Conservation (phyloP, 53 echinoderm and acorn worm species). For the Antedon mediterranea region DNA sequence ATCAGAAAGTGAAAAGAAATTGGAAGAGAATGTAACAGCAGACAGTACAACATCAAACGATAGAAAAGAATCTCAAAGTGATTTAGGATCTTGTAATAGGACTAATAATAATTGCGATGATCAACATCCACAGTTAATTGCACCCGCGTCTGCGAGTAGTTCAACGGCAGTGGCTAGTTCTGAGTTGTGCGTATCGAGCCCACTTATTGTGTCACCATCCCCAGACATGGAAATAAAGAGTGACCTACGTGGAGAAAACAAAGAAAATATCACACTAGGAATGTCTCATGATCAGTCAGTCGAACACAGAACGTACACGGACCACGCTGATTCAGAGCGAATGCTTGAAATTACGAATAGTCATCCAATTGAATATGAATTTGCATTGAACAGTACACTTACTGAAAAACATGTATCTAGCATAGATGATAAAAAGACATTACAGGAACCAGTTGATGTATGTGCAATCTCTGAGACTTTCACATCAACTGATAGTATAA, state of each 20-base stretch:
- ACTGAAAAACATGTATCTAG: neutral
- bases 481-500: neutral
- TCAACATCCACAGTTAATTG: neutral
- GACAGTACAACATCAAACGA: slow-evolving; percentile 53
- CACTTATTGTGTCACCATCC: neutral
- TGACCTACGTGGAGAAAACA: neutral
- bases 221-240: neutral
- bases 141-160: neutral
- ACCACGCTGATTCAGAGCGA: neutral
- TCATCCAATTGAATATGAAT: neutral
- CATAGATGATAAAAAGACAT: neutral
- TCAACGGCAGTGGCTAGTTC: neutral
- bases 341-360: neutral
- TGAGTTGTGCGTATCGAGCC: neutral
- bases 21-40: slow-evolving; percentile 30
- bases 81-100: neutral
- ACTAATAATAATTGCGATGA: neutral
- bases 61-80: neutral
- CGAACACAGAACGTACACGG: neutral
- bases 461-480: neutral
- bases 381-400: neutral
- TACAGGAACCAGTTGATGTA: neutral
- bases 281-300: neutral
- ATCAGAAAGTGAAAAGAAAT: slow-evolving; percentile 40
- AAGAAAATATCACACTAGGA: neutral